These are phyloP conservation scores for Sardinella longiceps DNA, from an alignment of 2,797 vertebrate genomes.

Conservation along the genomic window DNA sequence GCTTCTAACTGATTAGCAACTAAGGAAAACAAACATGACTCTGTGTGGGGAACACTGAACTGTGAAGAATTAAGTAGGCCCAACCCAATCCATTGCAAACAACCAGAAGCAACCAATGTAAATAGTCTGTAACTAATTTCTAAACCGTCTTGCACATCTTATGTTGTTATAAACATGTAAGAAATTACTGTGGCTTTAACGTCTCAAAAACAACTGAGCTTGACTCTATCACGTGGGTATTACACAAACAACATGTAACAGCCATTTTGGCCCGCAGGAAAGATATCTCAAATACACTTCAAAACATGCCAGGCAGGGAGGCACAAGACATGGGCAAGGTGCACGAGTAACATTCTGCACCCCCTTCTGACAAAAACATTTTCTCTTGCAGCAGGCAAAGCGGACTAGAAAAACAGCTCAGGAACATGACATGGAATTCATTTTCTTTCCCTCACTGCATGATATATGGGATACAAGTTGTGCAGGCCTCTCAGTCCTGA, in stretches of 20 bases:
- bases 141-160: too few relatives aligned
- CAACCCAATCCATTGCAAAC: not conserved
- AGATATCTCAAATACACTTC: not conserved
- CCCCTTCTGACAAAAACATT: conserved; percentile 4
- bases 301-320: not conserved
- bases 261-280: not conserved
- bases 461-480: not conserved
- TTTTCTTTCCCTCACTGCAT: not conserved
- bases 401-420: not conserved
- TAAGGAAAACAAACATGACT: not conserved
- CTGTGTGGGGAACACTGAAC: not conserved
- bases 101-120: not conserved
- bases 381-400: not conserved
- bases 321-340: not conserved
- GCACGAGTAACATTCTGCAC: not conserved
- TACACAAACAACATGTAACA: not conserved
- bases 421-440: not conserved
- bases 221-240: not conserved
- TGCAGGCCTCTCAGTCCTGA: not conserved
- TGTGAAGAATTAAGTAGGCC: not conserved
- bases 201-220: not conserved
- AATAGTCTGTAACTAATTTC: not conserved
- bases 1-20: too few relatives aligned
- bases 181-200: not conserved
- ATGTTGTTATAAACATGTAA: not conserved